phyloP scores from a whole-genome alignment of 92 coral and sea anemone species.

The Porites evermanni region DNA sequence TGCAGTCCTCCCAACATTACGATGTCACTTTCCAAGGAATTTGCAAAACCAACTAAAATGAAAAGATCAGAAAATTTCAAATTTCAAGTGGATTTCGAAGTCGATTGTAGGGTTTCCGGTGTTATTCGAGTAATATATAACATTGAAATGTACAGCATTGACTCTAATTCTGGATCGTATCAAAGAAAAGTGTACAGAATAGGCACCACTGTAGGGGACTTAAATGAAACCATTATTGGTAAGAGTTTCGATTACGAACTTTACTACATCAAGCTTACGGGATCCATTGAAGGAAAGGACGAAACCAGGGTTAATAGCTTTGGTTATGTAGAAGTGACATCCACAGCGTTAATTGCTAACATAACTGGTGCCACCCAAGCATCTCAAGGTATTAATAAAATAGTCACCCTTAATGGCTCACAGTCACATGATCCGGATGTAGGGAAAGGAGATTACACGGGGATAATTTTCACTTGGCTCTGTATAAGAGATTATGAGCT shows the following conservation, averaged over 20 bases:
- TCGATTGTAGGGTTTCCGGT: conserved; percentile 35
- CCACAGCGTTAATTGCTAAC: conserved; percentile 63
- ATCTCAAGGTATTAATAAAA: conserved; percentile 65
- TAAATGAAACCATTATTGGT: conserved; percentile 50
- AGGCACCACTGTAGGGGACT: conserved; percentile 13
- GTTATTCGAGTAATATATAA: conserved; percentile 3
- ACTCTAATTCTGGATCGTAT: conserved; percentile 39
- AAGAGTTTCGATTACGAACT: conserved; percentile 56
- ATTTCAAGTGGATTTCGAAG: conserved; percentile 13
- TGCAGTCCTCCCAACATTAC: conserved; percentile 78
- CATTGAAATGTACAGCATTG: conserved; percentile 46
- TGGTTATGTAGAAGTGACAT: conserved; percentile 72
- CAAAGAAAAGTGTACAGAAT: background rate
- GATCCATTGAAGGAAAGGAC: conserved; percentile 37
- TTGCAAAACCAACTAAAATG: conserved; percentile 49
- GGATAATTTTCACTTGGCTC: conserved; percentile 81
- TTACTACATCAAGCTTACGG: conserved; percentile 67
- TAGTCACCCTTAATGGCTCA: conserved; percentile 62
- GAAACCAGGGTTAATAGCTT: conserved; percentile 53
- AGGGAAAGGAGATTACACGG: conserved; percentile 69
- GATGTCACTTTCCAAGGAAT: conserved; percentile 55
- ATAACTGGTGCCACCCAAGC: conserved; percentile 51
- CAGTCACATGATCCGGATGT: conserved; percentile 79
- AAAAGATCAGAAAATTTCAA: conserved; percentile 42
- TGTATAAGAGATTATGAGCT: conserved; percentile 74